phyloP scores from a whole-genome alignment of 2,888 invertebrate genomes.

The Habrosyne pyritoides region DNA sequence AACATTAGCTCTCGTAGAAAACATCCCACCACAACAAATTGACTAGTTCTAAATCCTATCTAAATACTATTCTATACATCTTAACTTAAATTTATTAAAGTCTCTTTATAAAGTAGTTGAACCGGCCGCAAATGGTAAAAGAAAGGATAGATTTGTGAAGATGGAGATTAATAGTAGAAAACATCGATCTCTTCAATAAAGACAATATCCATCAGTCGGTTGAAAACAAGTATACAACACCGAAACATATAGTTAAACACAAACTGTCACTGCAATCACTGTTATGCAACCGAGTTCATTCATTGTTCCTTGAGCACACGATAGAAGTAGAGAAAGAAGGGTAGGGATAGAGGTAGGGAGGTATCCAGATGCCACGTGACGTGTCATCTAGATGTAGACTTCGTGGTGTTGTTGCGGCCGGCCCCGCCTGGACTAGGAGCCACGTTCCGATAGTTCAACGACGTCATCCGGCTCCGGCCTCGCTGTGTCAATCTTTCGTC shows the following conservation, averaged over 20 bases:
- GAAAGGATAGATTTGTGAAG: slow-evolving; percentile 46
- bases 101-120: slow-evolving; percentile 70
- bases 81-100: slow-evolving; percentile 69
- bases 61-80: slow-evolving; percentile 65
- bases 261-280: slow-evolving; percentile 49
- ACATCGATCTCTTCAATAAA: slow-evolving; percentile 46
- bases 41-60: slow-evolving; percentile 80
- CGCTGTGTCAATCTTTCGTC: slow-evolving; percentile 82
- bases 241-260: slow-evolving; percentile 39
- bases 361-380: slow-evolving; percentile 32
- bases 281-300: slow-evolving; percentile 73
- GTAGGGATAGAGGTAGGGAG: slow-evolving; percentile 34
- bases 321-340: slow-evolving; percentile 43
- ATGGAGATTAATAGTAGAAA: slow-evolving; percentile 39
- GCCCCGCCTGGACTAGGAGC: slow-evolving; percentile 81
- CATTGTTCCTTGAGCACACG: slow-evolving; percentile 59
- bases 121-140: slow-evolving; percentile 77
- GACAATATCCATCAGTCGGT: slow-evolving; percentile 51
- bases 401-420: slow-evolving; percentile 81
- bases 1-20: slow-evolving; percentile 77
- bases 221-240: slow-evolving; percentile 50
- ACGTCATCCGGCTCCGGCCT: slow-evolving; percentile 63
- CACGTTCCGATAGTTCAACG: slow-evolving; percentile 72
- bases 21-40: slow-evolving; percentile 79
- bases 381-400: slow-evolving; percentile 73